These are phyloP conservation scores for Caerostris darwini DNA, from an alignment of 1,140 invertebrate genomes.

Conservation along the genomic window DNA sequence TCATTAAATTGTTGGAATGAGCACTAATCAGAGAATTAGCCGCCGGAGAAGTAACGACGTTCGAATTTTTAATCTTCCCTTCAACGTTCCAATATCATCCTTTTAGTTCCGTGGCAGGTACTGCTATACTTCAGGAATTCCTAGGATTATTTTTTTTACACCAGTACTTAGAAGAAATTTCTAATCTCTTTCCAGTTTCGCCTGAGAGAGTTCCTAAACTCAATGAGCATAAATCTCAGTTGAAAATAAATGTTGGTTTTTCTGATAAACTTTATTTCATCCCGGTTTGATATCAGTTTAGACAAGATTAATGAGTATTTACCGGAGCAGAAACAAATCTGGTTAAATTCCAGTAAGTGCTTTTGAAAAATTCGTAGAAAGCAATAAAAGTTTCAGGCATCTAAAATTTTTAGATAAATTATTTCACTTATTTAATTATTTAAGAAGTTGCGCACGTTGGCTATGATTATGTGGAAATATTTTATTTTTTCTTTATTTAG, in stretches of 20 bases:
- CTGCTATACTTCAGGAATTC: neutral
- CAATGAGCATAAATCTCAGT: neutral
- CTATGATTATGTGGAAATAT: no score
- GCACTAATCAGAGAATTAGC: constrained; percentile 1
- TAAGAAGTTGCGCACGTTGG: no score
- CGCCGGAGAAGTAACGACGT: neutral
- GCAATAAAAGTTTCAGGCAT: no score
- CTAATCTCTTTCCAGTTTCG: no score
- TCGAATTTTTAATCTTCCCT: neutral
- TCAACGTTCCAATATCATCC: neutral
- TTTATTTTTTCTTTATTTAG: no score
- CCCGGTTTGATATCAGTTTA: neutral
- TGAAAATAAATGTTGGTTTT: constrained; percentile 2
- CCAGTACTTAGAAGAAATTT: neutral
- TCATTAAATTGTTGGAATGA: constrained; percentile 9
- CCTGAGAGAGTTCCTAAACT: neutral
- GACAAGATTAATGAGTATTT: neutral
- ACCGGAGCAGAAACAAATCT: neutral
- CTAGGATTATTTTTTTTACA: neutral
- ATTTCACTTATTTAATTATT: no score
- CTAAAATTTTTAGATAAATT: no score
- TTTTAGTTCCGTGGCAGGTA: neutral
- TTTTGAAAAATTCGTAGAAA: no score
- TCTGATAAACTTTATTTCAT: neutral
- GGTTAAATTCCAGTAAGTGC: no score